Evolutionary conservation across 2,797 vertebrate species (phyloP).

Genomic region (Lycodopsis pacificus): DNA sequence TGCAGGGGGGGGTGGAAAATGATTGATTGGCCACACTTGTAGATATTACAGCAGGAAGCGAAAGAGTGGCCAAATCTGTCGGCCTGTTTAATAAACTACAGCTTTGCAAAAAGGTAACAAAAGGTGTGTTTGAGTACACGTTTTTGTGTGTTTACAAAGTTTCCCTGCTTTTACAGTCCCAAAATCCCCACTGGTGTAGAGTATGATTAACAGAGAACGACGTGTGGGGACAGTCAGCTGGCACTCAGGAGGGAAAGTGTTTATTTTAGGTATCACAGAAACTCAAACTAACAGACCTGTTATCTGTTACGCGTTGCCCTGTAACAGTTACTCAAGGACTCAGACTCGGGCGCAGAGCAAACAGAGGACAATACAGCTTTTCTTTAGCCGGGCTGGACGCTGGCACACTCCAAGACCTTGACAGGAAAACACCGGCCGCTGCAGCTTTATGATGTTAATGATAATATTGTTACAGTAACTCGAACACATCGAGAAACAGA

Average conservation of each 20-base stretch:
- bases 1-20: conserved; percentile 29
- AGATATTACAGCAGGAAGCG: not conserved
- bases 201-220: conserved; percentile 50
- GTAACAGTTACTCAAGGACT: conserved; percentile 57
- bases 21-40: not conserved
- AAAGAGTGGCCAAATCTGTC: not conserved
- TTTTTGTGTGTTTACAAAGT: not conserved
- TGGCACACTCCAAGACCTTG: not conserved
- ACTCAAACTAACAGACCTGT: conserved; percentile 58
- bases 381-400: conserved; percentile 25
- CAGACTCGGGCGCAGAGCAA: conserved; percentile 49
- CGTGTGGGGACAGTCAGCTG: conserved; percentile 11
- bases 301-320: conserved; percentile 54
- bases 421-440: not conserved
- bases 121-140: not conserved
- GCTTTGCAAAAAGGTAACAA: conserved; percentile 6
- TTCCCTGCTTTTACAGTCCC: not conserved
- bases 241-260: conserved; percentile 10
- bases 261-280: conserved; percentile 65
- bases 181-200: not conserved
- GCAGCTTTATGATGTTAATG: not conserved
- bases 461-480: not conserved
- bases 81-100: conserved; percentile 15
- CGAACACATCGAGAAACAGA: not conserved
- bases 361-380: conserved; percentile 55